Evolutionary conservation across 2,113 vertebrate species (phyloP).

Genomic region (Pavo muticus): DNA sequence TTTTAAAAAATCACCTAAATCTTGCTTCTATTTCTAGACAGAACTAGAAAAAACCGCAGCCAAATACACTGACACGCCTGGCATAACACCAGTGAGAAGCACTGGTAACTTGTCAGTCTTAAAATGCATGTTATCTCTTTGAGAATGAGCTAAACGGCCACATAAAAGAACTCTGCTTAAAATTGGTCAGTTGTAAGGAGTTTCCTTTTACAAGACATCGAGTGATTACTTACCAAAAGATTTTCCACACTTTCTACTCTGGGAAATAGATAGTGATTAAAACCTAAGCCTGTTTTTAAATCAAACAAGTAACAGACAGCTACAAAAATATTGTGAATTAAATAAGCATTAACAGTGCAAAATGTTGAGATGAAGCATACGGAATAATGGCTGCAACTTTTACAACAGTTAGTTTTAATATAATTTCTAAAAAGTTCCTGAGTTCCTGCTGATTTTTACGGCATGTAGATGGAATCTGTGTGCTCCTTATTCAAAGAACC

Average conservation of each 20-base stretch:
- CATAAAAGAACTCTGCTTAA: constrained; percentile 19
- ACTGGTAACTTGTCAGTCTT: neutral
- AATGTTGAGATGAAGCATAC: constrained; percentile 81
- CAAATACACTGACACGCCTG: neutral
- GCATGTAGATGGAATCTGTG: constrained; percentile 55
- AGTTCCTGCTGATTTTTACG: constrained; percentile 68
- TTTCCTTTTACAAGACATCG: constrained; percentile 51
- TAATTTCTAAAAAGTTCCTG: constrained; percentile 73
- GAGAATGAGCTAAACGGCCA: constrained; percentile 31
- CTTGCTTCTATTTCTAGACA: neutral
- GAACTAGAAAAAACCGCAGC: neutral
- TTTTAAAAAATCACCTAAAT: neutral
- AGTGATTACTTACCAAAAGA: constrained; percentile 31
- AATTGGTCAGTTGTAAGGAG: constrained; percentile 51
- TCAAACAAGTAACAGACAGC: constrained; percentile 71
- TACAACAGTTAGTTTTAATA: constrained; percentile 66
- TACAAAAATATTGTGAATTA: constrained; percentile 79
- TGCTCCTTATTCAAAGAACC: constrained; percentile 55
- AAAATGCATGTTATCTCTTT: neutral
- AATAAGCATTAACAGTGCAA: constrained; percentile 81
- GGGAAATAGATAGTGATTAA: constrained; percentile 64
- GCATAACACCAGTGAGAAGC: neutral
- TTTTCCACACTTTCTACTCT: constrained; percentile 50
- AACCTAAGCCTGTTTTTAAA: constrained; percentile 65
- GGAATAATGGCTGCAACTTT: constrained; percentile 76